A percentile compares a stretch with the other conserved stretches of the same genome.
Evolutionary conservation across 2,888 invertebrate genomes (phyloP).

Genomic region (Gastrophysa polygoni): DNA sequence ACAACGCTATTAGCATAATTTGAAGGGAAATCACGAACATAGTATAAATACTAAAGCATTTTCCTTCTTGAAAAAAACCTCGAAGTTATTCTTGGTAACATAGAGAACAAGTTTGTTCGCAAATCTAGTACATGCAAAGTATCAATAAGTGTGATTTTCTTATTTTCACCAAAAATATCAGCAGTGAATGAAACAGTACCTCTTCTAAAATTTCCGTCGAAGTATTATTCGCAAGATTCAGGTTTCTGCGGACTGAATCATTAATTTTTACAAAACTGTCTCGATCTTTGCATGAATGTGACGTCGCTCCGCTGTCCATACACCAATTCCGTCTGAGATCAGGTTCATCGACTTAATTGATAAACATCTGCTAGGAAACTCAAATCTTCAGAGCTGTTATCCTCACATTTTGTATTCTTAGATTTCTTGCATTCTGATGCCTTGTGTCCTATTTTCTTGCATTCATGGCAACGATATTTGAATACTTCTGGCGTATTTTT

Average conservation of each 20-base stretch:
- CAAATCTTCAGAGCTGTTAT: background rate
- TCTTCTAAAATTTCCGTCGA: background rate
- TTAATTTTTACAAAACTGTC: background rate
- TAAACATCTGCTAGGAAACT: background rate
- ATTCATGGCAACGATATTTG: conserved; percentile 15
- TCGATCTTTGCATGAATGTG: conserved; percentile 4
- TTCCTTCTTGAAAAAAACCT: conserved; percentile 19
- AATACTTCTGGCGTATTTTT: background rate
- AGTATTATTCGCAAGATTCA: conserved; percentile 5
- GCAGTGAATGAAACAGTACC: conserved; percentile 5
- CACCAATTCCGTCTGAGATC: background rate
- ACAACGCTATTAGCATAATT: background rate
- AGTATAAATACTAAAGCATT: conserved; percentile 23
- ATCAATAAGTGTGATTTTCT: background rate
- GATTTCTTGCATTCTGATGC: conserved; percentile 13
- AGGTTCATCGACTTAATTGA: background rate
- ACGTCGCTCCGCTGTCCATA: background rate
- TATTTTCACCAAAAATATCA: conserved; percentile 9
- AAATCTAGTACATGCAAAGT: conserved; percentile 21
- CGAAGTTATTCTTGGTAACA: conserved; percentile 23
- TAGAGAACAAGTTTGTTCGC: conserved; percentile 25
- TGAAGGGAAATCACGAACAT: background rate
- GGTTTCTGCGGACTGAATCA: background rate
- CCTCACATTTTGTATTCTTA: background rate
- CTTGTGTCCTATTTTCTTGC: conserved; percentile 15